Evolutionary conservation across 2,888 invertebrate genomes (phyloP), one percentile per base, ranked within the genome.

Genomic region (Neelides folsomi): DNA sequence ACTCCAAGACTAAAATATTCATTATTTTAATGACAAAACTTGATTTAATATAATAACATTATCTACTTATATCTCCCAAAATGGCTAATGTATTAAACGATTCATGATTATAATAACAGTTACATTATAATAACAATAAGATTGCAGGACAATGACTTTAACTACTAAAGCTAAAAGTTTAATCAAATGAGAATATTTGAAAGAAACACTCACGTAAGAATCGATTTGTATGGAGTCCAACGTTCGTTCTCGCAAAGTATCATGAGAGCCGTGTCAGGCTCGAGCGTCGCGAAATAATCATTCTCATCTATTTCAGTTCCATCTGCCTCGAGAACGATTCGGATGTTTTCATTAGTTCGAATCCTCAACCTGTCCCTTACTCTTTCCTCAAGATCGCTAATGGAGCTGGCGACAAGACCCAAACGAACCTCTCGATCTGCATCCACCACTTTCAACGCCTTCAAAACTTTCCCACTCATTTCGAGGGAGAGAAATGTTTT

Each of bases 281-380:
- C 89, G 58, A 93, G 74, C 2, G 90, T 90, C 45, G 82, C 83
- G 71, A 93, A 93, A 71, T 92, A 93, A 69, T 90, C 90, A 70
- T 93, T 92, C 68, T 93, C 92, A 66, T 93, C 92, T 47, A 93
- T 86, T 75, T 93, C 92, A 0, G 93, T 93, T 35, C 93, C 93
- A 73, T 93, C 93, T 46, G 80, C 82, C 70, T 93, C 93, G 63
- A 93, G 73, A 38, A 89, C 90, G 53, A 92, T 83, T 49, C 83
- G 53, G 36, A 64, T 56, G 13, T 47, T 49, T 1, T 49, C 43
- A 13, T 52, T 54, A 9, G 48, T 20, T 8, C 54, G 54, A 18
- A 63, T 57, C 20, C 56, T 55, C 48, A 63, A 56, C 49, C 59
- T 61, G n/a, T 50, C 36, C 43, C 56, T 52, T 18, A 54, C 61